Percentiles rank a stretch among this genome's conserved stretches.
Conservation (phyloP, 2,113 vertebrate species). For the Apeltes quadracus region DNA sequence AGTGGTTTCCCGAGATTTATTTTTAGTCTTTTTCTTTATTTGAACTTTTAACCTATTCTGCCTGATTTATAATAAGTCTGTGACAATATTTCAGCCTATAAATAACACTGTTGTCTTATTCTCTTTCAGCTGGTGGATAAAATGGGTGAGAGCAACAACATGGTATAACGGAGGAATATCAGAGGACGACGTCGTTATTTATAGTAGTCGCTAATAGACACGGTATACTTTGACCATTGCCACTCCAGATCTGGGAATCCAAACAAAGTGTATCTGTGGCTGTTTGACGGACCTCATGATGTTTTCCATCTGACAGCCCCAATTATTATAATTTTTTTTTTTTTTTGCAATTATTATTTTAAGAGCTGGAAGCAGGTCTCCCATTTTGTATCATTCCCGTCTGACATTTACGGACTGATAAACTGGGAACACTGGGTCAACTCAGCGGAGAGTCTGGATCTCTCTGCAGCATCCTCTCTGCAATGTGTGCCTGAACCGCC, state of each 20-base stretch:
- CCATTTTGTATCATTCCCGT: conserved; percentile 49
- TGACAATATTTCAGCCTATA: not conserved
- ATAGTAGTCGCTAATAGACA: conserved; percentile 31
- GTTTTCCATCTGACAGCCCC: conserved; percentile 38
- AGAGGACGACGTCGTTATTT: conserved; percentile 39
- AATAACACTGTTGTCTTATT: conserved; percentile 17
- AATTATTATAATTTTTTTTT: conserved; percentile 27
- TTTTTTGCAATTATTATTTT: conserved; percentile 7
- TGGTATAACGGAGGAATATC: conserved; percentile 86
- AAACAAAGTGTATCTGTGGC: conserved; percentile 33
- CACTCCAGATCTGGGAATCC: conserved; percentile 52
- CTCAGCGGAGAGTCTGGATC: conserved; percentile 11
- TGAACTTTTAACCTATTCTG: not conserved
- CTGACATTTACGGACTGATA: conserved; percentile 55
- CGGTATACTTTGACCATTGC: conserved; percentile 48
- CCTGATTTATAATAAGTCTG: not conserved
- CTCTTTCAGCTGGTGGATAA: conserved; percentile 92
- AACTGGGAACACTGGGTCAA: conserved; percentile 48
- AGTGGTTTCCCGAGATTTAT: not conserved
- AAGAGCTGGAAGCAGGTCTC: conserved; percentile 49
- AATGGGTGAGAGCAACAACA: conserved; percentile 96
- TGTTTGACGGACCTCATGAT: conserved; percentile 26
- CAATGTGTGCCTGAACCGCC: conserved; percentile 42
- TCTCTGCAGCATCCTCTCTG: conserved; percentile 21
- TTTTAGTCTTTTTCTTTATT: not conserved